Evolutionary conservation across 2,888 invertebrate genomes (phyloP), one percentile per base, ranked within the genome.

Genomic region (Trissolcus brochymenae): DNA sequence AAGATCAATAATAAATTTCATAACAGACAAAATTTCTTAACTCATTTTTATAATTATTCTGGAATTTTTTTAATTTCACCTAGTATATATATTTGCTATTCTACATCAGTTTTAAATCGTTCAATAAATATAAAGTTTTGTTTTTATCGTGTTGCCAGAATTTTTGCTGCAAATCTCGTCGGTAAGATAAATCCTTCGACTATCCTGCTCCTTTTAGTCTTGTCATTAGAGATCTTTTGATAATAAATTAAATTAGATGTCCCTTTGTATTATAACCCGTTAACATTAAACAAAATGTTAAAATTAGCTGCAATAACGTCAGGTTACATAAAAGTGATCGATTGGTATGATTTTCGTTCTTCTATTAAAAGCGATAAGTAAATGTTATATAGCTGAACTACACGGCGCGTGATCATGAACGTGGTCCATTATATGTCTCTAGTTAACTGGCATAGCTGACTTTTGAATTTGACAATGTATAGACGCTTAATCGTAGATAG

Each of bases 401-500:
- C 65, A 66, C 46, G 46, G 51, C 73, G 54, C n/a, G 57, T 60
- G 43, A 56, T 68, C 61, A 59, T 75, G 67, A 68, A 75, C 68
- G 76, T 67, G 67, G 66, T 49, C 66, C 62, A 67, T 66, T 60
- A 67, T 35, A 11, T 72, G 60, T 60, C 72, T 66, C 35, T 51
- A 35, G 46, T 55, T 72, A 72, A 72, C 68, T 62, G 72, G 72
- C 64, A 68, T 54, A 55, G 66, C 71, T 72, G 76, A 67, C 67
- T 72, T 77, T 77, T 77, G 43, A 55, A 72, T 77, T 77, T 72
- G 76, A 67, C 76, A 77, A 67, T 72, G 60, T 72, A 77, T 68
- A 60, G 62, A 76, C 62, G 66, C 50, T 72, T n/a, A 40, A 53
- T 72, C 21, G 50, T 43, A 21, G 67, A 72, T 72, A 67, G 51